These are phyloP conservation scores for Enteromius argenteus DNA, from an alignment of 2,797 vertebrate species.

Conservation along the genomic window DNA sequence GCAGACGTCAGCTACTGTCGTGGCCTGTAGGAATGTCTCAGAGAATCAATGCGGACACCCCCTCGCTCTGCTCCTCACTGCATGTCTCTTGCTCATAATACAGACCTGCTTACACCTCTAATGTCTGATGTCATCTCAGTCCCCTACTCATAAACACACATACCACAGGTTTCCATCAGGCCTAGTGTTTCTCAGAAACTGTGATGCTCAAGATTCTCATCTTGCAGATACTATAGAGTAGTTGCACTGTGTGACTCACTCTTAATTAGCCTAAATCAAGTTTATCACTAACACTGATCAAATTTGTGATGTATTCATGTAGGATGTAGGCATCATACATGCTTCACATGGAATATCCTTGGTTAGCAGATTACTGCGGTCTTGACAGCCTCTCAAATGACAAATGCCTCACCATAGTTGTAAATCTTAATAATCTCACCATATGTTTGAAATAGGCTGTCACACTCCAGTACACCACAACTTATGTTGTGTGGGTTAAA, in stretches of 20 bases:
- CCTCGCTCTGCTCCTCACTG: background rate
- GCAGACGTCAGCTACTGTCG: constrained; percentile 60
- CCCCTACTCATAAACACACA: background rate
- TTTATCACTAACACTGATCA: constrained; percentile 16
- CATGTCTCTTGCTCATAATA: constrained; percentile 34
- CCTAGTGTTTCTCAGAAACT: background rate
- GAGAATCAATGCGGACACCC: background rate
- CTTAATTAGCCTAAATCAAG: background rate
- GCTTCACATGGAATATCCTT: background rate
- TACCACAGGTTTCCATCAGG: background rate
- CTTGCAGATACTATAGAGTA: background rate
- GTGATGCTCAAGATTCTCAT: background rate
- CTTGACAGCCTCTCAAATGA: background rate
- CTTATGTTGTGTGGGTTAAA: background rate
- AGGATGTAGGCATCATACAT: background rate
- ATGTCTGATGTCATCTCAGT: constrained; percentile 21
- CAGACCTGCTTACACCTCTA: constrained; percentile 12
- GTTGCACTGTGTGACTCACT: background rate
- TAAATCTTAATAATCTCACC: constrained; percentile 16
- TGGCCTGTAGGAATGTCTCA: constrained; percentile 40
- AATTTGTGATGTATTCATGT: background rate
- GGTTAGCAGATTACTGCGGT: background rate
- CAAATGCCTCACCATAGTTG: background rate
- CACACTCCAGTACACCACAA: background rate
- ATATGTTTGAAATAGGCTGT: background rate